Base-by-base conservation (phyloP, 2,888 invertebrate species). In the Brachypterus glaber region DNA sequence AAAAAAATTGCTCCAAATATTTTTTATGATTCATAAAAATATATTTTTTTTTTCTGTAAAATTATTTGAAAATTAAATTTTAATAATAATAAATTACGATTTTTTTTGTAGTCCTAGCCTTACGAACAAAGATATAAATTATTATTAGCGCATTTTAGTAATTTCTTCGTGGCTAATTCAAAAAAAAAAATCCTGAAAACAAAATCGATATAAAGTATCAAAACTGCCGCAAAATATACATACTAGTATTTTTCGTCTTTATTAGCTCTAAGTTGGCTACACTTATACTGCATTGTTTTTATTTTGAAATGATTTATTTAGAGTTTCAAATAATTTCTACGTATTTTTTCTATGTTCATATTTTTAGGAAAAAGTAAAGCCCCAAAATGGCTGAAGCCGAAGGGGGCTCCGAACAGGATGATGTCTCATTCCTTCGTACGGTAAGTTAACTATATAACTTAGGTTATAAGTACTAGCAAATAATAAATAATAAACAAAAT, bases 361-460 rank as follows among this genome's bases (percentile, higher is more conserved):
- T 40, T 53, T 54, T 39, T 36, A 56, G 54, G 48, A 29, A 40
- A 47, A 45, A 42, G 37, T 58, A 53, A 54, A 43, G 55, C 60
- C 57, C 57, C 57, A 52, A 45, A 43, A 91, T 90, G 90, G 89
- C 89, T 64, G 90, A 91, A 73, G 85, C 85, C 62, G 91, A 91
- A 69, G 92, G 90, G 62, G 88, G 91, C 53, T 93, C 95, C 62
- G 96, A 97, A 73, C 96, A 96, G 73, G 97, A 97, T 82, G 97
- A 97, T 80, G 93, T 97, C 71, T 97, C 96, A 68, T 97, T 97
- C 76, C 79, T 97, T 60, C 84, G 97, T 62, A 97, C 97, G 82
- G 96, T 97, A 69, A 83, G 88, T 73, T 47, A 21, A n/a, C n/a
- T n/a, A n/a, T n/a, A n/a, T n/a, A n/a, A 11, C 38, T 36, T 11